Evolutionary conservation across 2,888 invertebrate genomes (phyloP).

Genomic region (Metopia argyrocephala): DNA sequence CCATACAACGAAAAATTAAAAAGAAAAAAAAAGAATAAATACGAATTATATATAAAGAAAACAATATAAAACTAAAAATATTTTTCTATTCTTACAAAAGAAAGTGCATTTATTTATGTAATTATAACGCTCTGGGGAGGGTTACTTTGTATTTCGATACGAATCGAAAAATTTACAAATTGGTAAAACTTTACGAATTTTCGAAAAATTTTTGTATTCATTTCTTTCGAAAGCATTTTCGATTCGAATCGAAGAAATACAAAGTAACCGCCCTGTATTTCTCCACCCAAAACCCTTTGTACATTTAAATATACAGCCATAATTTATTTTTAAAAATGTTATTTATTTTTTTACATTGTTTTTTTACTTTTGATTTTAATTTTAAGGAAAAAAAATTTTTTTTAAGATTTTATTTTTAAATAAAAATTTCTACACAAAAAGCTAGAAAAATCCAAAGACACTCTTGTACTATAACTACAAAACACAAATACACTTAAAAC

Average conservation of each 20-base stretch:
- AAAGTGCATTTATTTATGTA: conserved; percentile 60
- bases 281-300: not conserved
- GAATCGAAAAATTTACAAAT: too few species aligned
- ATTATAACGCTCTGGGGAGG: not conserved
- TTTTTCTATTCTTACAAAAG: conserved; percentile 17
- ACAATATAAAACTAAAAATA: conserved; percentile 14
- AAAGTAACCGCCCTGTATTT: too few species aligned
- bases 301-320: conserved; percentile 53
- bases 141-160: too few species aligned
- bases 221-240: too few species aligned
- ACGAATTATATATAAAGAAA: not conserved
- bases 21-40: conserved; percentile 31
- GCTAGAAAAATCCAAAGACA: conserved; percentile 70
- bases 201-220: too few species aligned
- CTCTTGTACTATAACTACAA: conserved; percentile 66
- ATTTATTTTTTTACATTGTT: not conserved
- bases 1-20: conserved; percentile 67
- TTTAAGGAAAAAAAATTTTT: conserved; percentile 40
- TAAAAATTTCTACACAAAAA: conserved; percentile 62
- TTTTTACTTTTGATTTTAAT: not conserved
- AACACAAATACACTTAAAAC: conserved; percentile 52
- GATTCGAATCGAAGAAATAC: too few species aligned
- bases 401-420: conserved; percentile 38
- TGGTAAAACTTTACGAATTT: too few species aligned
- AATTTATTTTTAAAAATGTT: conserved; percentile 32